Evolutionary conservation across 2,888 invertebrate species (phyloP).

Genomic region (Lepidochitona cinerea): DNA sequence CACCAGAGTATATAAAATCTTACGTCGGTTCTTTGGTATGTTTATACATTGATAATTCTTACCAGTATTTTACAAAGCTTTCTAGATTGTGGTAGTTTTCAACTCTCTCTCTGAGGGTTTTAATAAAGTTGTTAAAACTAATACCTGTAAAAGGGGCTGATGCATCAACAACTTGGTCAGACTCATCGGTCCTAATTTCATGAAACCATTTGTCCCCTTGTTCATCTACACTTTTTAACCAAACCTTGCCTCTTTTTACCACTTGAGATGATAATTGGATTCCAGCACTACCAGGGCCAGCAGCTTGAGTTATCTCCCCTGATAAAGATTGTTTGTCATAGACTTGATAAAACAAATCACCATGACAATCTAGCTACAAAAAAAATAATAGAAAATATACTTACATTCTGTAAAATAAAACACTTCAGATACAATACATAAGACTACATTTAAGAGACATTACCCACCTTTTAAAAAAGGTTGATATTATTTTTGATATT

Average conservation of each 20-base stretch:
- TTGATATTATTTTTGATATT: too few species aligned
- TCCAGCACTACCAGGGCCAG: conserved; percentile 26
- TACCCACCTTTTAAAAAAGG: too few species aligned
- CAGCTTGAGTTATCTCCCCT: conserved; percentile 27
- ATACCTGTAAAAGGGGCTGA: not conserved
- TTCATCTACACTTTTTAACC: conserved; percentile 11
- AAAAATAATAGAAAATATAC: too few species aligned
- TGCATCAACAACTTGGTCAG: not conserved
- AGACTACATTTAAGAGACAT: too few species aligned
- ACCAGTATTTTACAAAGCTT: too few species aligned
- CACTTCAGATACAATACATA: too few species aligned
- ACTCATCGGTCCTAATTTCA: not conserved
- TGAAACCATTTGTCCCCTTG: not conserved
- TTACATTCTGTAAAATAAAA: too few species aligned
- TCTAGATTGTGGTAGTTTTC: too few species aligned
- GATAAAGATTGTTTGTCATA: conserved; percentile 12
- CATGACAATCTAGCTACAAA: conserved; percentile 39
- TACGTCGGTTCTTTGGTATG: too few species aligned
- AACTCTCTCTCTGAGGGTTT: too few species aligned
- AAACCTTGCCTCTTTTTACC: conserved; percentile 15
- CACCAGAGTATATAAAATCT: too few species aligned
- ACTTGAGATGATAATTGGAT: conserved; percentile 19
- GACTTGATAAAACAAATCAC: conserved; percentile 47
- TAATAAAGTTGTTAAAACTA: not conserved
- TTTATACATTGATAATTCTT: too few species aligned